Percentiles rank a stretch among this genome's conserved stretches.
phyloP scores from a whole-genome alignment of 2,888 invertebrate genomes.

The Apamea sordens region DNA sequence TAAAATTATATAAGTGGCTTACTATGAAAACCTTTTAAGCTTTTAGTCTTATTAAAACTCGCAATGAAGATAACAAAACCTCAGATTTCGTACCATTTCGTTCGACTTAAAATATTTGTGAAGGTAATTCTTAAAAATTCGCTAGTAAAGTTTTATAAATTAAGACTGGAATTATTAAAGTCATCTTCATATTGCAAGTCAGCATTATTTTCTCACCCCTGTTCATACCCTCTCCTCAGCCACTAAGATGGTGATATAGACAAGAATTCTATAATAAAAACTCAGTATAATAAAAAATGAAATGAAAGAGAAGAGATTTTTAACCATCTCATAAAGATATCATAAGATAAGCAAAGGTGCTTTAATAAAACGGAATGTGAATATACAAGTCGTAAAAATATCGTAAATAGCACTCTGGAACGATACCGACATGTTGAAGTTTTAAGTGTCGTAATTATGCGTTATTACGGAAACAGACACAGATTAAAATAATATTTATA shows the following conservation, averaged over 20 bases:
- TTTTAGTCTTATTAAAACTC: constrained; percentile 7
- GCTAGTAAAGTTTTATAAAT: constrained; percentile 53
- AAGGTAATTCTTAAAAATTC: constrained; percentile 24
- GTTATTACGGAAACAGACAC: neutral
- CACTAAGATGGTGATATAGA: constrained; percentile 68
- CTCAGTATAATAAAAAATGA: constrained; percentile 69
- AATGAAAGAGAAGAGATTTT: constrained; percentile 78
- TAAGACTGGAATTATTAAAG: constrained; percentile 65
- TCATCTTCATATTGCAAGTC: constrained; percentile 66
- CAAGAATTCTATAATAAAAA: constrained; percentile 74
- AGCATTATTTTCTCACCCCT: constrained; percentile 65
- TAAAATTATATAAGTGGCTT: neutral
- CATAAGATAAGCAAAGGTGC: constrained; percentile 76
- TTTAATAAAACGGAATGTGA: constrained; percentile 76
- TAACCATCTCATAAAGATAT: constrained; percentile 77
- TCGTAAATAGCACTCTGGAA: constrained; percentile 74
- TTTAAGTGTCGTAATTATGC: constrained; percentile 38
- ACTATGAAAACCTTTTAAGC: constrained; percentile 17
- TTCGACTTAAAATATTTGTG: constrained; percentile 17
- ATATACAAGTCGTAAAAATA: constrained; percentile 78
- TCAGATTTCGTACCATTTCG: constrained; percentile 19
- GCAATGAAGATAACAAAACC: neutral
- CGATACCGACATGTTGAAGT: constrained; percentile 25
- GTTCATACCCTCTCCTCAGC: constrained; percentile 62
- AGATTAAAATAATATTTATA: constrained; percentile 10